These are phyloP conservation scores for Phycodurus eques DNA, from an alignment of 2,113 vertebrate species.

Conservation along the genomic window DNA sequence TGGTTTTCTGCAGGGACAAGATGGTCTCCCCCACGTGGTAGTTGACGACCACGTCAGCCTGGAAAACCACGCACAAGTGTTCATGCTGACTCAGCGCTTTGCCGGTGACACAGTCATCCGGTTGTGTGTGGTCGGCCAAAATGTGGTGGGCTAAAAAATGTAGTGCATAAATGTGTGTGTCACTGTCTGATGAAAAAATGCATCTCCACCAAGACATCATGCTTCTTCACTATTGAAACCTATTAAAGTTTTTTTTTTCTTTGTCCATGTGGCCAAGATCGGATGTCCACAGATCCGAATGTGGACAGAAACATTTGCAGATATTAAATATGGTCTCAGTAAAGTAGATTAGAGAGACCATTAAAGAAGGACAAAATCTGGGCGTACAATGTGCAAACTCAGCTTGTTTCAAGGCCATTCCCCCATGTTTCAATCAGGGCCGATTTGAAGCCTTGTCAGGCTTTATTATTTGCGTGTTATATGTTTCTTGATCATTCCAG, in stretches of 20 bases:
- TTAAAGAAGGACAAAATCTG: neutral
- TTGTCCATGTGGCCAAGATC: neutral
- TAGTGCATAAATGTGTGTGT: neutral
- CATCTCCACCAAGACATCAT: neutral
- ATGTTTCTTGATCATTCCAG: no score
- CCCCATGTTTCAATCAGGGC: neutral
- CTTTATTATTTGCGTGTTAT: no score
- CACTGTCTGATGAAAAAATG: neutral
- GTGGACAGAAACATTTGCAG: neutral
- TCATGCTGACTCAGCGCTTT: neutral
- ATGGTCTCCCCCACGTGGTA: slow-evolving; percentile 95
- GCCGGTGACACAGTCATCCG: neutral
- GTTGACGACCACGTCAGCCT: slow-evolving; percentile 96
- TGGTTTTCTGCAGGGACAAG: slow-evolving; percentile 95
- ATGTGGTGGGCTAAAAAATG: neutral
- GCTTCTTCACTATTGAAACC: neutral
- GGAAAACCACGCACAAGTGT: slow-evolving; percentile 20
- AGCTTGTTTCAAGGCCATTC: neutral
- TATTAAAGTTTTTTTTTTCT: neutral
- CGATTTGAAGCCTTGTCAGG: no score
- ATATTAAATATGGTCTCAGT: neutral
- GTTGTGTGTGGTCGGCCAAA: neutral
- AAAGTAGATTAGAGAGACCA: neutral
- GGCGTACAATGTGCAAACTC: neutral
- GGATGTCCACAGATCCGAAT: neutral